Percentiles rank a stretch among this genome's conserved stretches.
phyloP scores from a whole-genome alignment of 2,113 vertebrate species.

The Ceratotherium simum region DNA sequence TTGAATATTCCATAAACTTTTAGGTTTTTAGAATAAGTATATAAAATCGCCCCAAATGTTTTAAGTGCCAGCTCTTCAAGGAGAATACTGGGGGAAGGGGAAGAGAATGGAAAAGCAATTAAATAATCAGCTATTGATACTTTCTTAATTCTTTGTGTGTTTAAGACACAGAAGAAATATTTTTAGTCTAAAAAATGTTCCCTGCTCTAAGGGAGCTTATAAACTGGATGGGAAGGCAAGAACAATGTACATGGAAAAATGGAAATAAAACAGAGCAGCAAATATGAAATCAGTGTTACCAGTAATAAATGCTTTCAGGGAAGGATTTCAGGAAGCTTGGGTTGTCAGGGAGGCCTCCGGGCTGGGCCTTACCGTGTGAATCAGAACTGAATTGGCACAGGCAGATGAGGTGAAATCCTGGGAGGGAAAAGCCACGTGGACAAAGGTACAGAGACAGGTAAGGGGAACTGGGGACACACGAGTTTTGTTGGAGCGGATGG shows the following conservation, averaged over 20 bases:
- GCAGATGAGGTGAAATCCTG: neutral
- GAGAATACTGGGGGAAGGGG: neutral
- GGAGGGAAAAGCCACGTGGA: neutral
- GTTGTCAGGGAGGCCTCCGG: neutral
- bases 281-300: neutral
- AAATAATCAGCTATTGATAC: neutral
- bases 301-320: neutral
- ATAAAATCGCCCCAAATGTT: neutral
- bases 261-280: neutral
- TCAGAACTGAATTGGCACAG: neutral
- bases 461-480: neutral
- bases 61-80: neutral
- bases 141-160: constrained; percentile 4
- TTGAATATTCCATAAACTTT: neutral
- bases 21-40: constrained; percentile 14
- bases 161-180: neutral
- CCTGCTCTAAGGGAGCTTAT: neutral
- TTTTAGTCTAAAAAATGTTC: constrained; percentile 37
- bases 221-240: neutral
- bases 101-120: neutral
- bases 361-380: neutral
- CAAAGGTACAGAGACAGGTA: neutral
- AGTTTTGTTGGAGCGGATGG: neutral
- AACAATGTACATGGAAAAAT: neutral
- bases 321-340: neutral